phyloP scores from a whole-genome alignment of 1,140 invertebrate species.

The Mycetomoellerius zeteki region DNA sequence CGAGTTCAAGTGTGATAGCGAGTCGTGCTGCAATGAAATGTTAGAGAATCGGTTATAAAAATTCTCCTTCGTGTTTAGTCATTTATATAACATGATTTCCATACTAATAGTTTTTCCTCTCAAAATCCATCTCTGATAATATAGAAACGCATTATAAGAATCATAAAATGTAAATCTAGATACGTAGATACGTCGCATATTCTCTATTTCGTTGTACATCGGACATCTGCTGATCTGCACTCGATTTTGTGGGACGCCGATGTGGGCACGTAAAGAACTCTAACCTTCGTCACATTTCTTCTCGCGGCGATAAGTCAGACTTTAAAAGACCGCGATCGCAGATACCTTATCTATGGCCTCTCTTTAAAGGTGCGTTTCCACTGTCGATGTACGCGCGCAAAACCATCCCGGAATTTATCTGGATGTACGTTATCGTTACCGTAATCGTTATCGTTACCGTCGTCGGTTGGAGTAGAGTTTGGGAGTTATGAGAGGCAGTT shows the following conservation, averaged over 20 bases:
- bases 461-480: not conserved
- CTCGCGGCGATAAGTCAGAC: constrained; percentile 32
- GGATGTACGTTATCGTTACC: constrained; percentile 58
- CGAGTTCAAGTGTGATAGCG: not conserved
- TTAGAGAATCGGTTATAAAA: not conserved
- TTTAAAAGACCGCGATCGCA: constrained; percentile 41
- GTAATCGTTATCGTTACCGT: constrained; percentile 63
- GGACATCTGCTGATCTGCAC: not conserved
- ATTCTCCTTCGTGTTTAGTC: not conserved
- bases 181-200: not conserved
- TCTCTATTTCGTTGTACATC: not conserved
- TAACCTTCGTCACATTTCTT: not conserved
- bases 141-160: not conserved
- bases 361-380: constrained; percentile 52
- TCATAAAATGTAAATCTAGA: not conserved
- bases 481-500: constrained; percentile 1
- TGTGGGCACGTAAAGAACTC: constrained; percentile 4
- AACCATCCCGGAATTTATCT: constrained; percentile 56
- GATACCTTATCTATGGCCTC: constrained; percentile 47
- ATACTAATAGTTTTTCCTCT: not conserved
- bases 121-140: not conserved
- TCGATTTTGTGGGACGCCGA: not conserved
- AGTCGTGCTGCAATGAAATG: not conserved
- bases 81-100: not conserved
- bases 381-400: constrained; percentile 39